phyloP scores from a whole-genome alignment of 2,797 vertebrate genomes.

The Odontamblyopus lacepedii region DNA sequence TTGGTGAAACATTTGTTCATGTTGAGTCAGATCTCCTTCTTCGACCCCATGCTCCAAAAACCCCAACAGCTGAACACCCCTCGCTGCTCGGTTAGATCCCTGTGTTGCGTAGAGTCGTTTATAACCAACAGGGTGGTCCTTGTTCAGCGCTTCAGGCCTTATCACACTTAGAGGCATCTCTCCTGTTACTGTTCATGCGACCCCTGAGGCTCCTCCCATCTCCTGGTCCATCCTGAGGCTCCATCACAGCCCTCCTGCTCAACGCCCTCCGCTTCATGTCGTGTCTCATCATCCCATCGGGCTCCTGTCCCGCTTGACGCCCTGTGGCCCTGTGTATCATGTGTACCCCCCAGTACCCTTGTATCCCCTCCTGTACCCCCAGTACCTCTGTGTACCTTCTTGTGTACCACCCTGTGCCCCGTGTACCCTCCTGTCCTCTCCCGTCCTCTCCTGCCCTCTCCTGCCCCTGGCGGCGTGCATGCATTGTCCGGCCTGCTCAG shows the following conservation, averaged over 20 bases:
- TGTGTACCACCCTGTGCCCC: neutral
- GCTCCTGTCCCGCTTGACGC: conserved; percentile 35
- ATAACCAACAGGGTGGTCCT: neutral
- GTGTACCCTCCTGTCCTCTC: neutral
- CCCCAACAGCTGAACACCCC: conserved; percentile 33
- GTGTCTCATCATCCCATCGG: conserved; percentile 16
- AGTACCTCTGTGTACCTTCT: conserved; percentile 23
- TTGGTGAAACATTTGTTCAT: neutral
- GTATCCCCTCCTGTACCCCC: neutral
- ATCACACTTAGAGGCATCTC: neutral
- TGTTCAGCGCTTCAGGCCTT: neutral
- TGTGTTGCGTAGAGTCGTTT: conserved; percentile 32
- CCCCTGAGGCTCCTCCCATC: neutral
- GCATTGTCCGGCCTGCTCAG: conserved; percentile 76
- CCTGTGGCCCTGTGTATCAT: neutral
- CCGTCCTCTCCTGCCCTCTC: neutral
- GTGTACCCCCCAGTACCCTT: no score
- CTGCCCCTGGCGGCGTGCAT: conserved; percentile 54
- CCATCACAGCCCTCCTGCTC: conserved; percentile 21
- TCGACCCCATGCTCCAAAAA: conserved; percentile 37
- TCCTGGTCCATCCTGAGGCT: conserved; percentile 16
- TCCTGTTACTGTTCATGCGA: neutral
- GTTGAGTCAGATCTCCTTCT: conserved; percentile 23
- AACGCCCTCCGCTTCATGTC: conserved; percentile 39
- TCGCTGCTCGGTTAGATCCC: conserved; percentile 25